Percentiles rank a stretch among this genome's conserved stretches.
These are phyloP conservation scores for Galleria mellonella DNA, from an alignment of 1,140 invertebrate genomes.

Conservation along the genomic window DNA sequence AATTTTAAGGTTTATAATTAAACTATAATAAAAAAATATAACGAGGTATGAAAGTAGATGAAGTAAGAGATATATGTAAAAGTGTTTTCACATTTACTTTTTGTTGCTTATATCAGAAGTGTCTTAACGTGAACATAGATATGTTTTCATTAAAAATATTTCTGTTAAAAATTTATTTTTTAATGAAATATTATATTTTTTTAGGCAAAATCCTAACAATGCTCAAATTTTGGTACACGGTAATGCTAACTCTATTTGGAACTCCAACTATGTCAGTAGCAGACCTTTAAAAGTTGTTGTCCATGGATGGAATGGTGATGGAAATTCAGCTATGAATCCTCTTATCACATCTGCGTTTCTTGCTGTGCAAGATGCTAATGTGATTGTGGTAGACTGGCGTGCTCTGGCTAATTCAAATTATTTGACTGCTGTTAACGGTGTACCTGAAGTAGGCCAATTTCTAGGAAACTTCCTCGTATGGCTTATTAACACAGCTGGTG, in stretches of 20 bases:
- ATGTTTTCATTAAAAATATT: too few species aligned
- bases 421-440: constrained; percentile 59
- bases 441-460: constrained; percentile 52
- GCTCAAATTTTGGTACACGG: constrained; percentile 30
- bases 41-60: too few species aligned
- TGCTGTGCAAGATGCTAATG: constrained; percentile 70
- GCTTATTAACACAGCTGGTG: constrained; percentile 37
- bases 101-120: too few species aligned
- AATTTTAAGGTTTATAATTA: too few species aligned
- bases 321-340: constrained; percentile 25
- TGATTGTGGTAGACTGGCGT: constrained; percentile 80
- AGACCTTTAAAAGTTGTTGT: constrained; percentile 30
- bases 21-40: too few species aligned
- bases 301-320: constrained; percentile 45
- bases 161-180: too few species aligned
- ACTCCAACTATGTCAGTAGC: constrained; percentile 27
- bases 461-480: constrained; percentile 65
- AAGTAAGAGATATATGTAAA: too few species aligned
- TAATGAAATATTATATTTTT: too few species aligned
- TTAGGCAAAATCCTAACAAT: constrained; percentile 28
- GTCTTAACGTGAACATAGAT: too few species aligned
- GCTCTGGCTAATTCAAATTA: constrained; percentile 72
- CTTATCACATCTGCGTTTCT: constrained; percentile 52
- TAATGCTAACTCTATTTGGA: constrained; percentile 27
- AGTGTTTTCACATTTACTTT: too few species aligned